phyloP scores from a whole-genome alignment of 2,113 vertebrate species.

The Bufo gargarizans region DNA sequence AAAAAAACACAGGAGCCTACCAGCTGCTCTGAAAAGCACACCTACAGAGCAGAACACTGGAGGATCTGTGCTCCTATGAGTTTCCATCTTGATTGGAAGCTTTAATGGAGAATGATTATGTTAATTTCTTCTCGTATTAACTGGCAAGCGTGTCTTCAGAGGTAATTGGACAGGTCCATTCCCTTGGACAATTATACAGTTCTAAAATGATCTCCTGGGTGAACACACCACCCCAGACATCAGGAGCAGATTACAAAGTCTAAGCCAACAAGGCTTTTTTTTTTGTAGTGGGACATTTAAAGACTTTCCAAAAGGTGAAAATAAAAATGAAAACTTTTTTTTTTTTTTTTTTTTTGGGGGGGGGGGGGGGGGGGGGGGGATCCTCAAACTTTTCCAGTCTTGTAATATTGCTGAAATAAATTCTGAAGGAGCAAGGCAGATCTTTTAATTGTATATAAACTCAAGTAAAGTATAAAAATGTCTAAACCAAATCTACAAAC shows the following conservation, averaged over 20 bases:
- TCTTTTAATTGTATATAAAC: no score
- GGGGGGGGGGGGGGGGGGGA: no score
- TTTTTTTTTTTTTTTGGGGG: no score
- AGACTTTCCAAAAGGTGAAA: no score
- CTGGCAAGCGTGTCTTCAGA: not conserved
- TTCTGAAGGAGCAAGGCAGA: no score
- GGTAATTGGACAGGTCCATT: not conserved
- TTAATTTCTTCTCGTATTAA: not conserved
- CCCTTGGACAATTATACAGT: not conserved
- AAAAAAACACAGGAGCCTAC: constrained; percentile 9
- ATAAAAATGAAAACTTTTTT: no score
- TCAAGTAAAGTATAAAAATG: no score
- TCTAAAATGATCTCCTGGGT: not conserved
- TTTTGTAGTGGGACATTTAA: not conserved
- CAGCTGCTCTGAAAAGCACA: constrained; percentile 7
- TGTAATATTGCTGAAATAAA: no score
- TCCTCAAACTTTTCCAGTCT: no score
- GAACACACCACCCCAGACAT: not conserved
- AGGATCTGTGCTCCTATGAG: constrained; percentile 8
- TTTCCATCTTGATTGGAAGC: not conserved
- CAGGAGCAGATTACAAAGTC: not conserved
- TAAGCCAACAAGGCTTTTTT: not conserved
- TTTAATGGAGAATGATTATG: constrained; percentile 13
- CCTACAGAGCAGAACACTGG: constrained; percentile 25
- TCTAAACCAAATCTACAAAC: no score